A percentile compares a stretch with the other conserved stretches of the same genome.
Evolutionary conservation across 2,113 vertebrate genomes (phyloP).

Genomic region (Bos indicus): DNA sequence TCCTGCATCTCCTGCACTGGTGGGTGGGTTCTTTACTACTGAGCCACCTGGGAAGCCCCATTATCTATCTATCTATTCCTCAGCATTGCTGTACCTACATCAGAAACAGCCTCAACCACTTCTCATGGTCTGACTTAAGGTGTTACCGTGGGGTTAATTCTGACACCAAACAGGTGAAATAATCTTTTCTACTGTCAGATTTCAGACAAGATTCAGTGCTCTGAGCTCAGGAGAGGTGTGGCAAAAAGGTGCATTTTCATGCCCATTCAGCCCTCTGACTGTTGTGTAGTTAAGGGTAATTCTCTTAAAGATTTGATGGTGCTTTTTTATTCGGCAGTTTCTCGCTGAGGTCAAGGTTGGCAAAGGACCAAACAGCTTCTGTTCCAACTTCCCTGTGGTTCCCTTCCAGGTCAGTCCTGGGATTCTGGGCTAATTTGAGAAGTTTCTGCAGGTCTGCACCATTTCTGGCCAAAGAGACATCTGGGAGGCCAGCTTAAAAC

Average conservation of each 20-base stretch:
- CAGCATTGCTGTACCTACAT: not conserved
- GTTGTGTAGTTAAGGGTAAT: not conserved
- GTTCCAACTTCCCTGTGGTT: constrained; percentile 41
- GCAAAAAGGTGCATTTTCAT: not conserved
- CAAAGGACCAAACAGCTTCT: constrained; percentile 60
- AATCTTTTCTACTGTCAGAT: not conserved
- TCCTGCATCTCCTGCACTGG: not conserved
- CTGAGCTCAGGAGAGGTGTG: not conserved
- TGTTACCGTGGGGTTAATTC: not conserved
- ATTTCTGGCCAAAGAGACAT: not conserved
- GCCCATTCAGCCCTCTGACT: not conserved
- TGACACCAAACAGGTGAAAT: not conserved
- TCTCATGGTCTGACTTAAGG: not conserved
- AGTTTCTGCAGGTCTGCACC: not conserved
- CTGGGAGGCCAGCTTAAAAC: not conserved
- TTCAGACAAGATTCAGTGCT: not conserved
- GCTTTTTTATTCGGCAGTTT: constrained; percentile 22
- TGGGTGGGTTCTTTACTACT: not conserved
- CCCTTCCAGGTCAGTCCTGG: constrained; percentile 23
- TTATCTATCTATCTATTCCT: not conserved
- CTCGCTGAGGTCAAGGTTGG: constrained; percentile 52
- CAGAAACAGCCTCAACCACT: not conserved
- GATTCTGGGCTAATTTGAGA: constrained; percentile 15
- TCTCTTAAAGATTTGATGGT: constrained; percentile 45
- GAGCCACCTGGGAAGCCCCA: not conserved